These are phyloP conservation scores for Megamerina dolium DNA, from an alignment of 2,888 invertebrate genomes.

Conservation along the genomic window DNA sequence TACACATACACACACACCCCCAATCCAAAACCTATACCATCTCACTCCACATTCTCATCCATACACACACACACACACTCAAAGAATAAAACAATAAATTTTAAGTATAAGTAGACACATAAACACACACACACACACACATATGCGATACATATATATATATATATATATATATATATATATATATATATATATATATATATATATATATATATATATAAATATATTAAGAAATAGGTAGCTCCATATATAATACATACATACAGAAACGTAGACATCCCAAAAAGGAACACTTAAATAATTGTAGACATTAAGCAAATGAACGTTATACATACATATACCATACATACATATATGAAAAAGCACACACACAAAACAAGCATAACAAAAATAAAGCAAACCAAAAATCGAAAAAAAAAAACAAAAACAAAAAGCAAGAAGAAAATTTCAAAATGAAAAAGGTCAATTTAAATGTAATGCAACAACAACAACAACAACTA, in stretches of 20 bases:
- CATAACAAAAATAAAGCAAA: constrained; percentile 3
- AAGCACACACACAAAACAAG: constrained; percentile 7
- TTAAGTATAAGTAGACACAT: background rate
- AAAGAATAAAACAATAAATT: too few species aligned
- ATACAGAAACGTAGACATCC: too few species aligned
- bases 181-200: background rate
- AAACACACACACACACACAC: constrained; percentile 7
- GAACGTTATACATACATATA: too few species aligned
- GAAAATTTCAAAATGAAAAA: too few species aligned
- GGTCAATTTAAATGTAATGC: constrained; percentile 14
- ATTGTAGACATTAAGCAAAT: too few species aligned
- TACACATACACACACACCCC: too few species aligned
- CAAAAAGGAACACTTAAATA: too few species aligned
- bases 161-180: background rate
- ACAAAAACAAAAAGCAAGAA: too few species aligned
- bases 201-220: background rate
- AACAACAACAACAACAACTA: constrained; percentile 20
- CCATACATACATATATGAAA: too few species aligned
- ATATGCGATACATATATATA: constrained; percentile 1
- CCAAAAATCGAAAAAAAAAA: constrained; percentile 1
- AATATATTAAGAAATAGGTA: background rate
- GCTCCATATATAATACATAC: background rate
- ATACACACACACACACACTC: too few species aligned
- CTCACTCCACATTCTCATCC: too few species aligned
- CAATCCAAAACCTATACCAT: too few species aligned